A percentile compares a stretch with the other conserved stretches of the same genome.
phyloP scores from a whole-genome alignment of 37 sponge, comb jelly and placozoan species.

The Chondrilla cf. caribensis region DNA sequence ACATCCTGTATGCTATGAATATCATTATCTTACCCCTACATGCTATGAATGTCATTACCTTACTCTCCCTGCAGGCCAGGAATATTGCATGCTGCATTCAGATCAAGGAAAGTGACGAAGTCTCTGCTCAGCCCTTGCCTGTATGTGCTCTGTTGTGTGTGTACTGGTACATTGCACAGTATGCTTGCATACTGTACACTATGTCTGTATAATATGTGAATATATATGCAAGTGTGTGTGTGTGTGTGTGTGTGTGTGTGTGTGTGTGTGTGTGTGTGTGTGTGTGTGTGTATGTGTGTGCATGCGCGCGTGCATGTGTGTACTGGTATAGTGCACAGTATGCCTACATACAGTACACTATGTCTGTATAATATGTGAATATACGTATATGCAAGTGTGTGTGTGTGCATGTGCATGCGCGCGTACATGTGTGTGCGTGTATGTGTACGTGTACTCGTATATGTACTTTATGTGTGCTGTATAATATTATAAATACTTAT shows the following conservation, averaged over 20 bases:
- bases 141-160: slow-evolving; percentile 1
- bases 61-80: slow-evolving; percentile 54
- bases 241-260: too few relatives aligned
- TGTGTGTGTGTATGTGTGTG: too few relatives aligned
- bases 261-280: too few relatives aligned
- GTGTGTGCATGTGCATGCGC: not conserved
- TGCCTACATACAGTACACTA: too few relatives aligned
- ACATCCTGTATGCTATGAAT: too few relatives aligned
- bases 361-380: too few relatives aligned
- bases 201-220: too few relatives aligned
- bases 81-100: slow-evolving; percentile 80
- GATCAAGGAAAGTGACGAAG: slow-evolving; percentile 73
- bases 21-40: too few relatives aligned
- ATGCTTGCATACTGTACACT: not conserved
- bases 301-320: too few relatives aligned
- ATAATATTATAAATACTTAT: not conserved
- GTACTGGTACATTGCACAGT: not conserved
- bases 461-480: slow-evolving; percentile 1
- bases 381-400: too few relatives aligned
- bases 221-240: too few relatives aligned
- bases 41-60: too few relatives aligned
- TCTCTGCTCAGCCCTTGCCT: slow-evolving; percentile 34
- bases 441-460: slow-evolving; percentile 14
- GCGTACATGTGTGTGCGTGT: slow-evolving; percentile 14
- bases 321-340: not conserved